phyloP scores from a whole-genome alignment of 2,888 invertebrate genomes.

The Acanthosepion pharaonis region DNA sequence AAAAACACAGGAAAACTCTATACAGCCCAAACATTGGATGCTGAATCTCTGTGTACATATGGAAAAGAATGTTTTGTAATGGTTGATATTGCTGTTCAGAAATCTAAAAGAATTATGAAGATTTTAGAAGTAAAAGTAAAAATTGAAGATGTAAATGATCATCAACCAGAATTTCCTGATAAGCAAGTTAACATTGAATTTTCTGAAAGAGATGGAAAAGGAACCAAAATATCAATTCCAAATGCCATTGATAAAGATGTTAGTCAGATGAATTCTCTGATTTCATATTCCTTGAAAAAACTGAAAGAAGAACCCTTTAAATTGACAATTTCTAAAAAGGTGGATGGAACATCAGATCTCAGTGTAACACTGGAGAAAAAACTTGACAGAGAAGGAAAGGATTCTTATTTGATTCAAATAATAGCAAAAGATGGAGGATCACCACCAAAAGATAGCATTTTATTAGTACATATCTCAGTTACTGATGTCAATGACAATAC shows the following conservation, averaged over 20 bases:
- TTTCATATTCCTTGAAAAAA: not conserved
- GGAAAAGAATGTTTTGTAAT: not conserved
- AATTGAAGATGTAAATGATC: not conserved
- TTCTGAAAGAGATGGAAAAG: not conserved
- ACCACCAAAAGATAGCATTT: not conserved
- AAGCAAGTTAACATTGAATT: not conserved
- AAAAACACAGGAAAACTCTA: not conserved
- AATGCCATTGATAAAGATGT: not conserved
- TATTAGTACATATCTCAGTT: not conserved
- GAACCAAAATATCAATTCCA: not conserved
- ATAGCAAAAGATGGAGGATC: slow-evolving; percentile 6
- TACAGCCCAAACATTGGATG: not conserved
- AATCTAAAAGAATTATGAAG: not conserved
- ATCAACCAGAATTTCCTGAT: slow-evolving; percentile 33
- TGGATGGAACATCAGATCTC: not conserved
- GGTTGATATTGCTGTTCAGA: not conserved
- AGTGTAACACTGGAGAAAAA: not conserved
- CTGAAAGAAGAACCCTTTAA: not conserved
- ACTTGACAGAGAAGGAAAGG: not conserved
- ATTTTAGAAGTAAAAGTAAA: not conserved
- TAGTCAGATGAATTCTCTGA: not conserved
- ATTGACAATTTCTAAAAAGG: not conserved
- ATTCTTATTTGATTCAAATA: not conserved
- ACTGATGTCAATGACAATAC: not conserved
- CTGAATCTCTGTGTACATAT: not conserved